phyloP scores from a whole-genome alignment of 2,113 vertebrate species.

The Chlorocebus sabaeus region DNA sequence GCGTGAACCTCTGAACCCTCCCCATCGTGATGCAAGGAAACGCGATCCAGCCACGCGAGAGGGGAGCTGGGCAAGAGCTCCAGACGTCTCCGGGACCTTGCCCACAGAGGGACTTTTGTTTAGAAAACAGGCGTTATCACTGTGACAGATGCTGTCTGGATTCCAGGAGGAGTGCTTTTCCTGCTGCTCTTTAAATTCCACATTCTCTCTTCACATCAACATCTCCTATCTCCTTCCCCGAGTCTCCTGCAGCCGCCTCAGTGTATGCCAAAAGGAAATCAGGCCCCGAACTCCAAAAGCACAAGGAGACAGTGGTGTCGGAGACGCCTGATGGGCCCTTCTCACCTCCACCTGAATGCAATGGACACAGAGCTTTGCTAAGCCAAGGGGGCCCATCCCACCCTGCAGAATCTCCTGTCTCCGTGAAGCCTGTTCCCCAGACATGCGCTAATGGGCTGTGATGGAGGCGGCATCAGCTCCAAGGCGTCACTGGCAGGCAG shows the following conservation, averaged over 20 bases:
- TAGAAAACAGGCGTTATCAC: conserved; percentile 13
- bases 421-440: neutral
- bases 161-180: neutral
- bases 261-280: neutral
- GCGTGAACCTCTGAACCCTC: conserved; percentile 77
- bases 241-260: rapidly evolving
- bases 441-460: no score
- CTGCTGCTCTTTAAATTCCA: neutral
- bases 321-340: neutral
- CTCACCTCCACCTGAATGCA: neutral
- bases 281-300: neutral
- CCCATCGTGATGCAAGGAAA: conserved; percentile 32
- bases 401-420: neutral
- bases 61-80: neutral
- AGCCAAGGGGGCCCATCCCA: rapidly evolving
- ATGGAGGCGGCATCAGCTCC: no score
- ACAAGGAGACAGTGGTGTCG: neutral
- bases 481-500: neutral
- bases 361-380: rapidly evolving
- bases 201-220: neutral
- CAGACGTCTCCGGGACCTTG: neutral
- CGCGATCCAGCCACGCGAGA: neutral
- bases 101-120: conserved; percentile 69
- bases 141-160: conserved; percentile 56
- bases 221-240: neutral